Conservation (phyloP, 2,888 invertebrate species). For the Syrphus vitripennis region DNA sequence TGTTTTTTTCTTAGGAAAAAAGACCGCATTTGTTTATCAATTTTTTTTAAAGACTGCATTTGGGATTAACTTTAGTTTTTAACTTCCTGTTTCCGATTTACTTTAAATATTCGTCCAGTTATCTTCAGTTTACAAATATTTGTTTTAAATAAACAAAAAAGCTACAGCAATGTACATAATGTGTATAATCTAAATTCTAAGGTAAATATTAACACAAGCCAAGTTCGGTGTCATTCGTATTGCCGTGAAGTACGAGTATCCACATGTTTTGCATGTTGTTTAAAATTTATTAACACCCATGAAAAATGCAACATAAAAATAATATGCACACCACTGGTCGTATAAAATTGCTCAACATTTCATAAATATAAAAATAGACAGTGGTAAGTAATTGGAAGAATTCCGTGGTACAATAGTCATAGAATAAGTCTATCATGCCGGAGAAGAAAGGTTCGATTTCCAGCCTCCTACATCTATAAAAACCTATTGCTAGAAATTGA, state of each 20-base stretch:
- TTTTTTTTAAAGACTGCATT: background rate
- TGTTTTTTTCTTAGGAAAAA: too few relatives aligned
- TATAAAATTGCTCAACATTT: background rate
- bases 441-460: too few relatives aligned
- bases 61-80: background rate
- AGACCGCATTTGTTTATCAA: background rate
- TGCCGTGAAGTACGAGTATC: background rate
- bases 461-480: too few relatives aligned
- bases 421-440: too few relatives aligned
- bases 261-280: constrained; percentile 9
- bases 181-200: background rate
- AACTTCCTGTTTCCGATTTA: constrained; percentile 17
- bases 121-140: background rate
- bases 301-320: background rate
- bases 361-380: too few relatives aligned
- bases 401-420: too few relatives aligned
- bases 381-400: too few relatives aligned
- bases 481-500: too few relatives aligned
- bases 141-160: background rate
- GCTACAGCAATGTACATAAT: too few relatives aligned
- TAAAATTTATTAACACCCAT: background rate
- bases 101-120: background rate
- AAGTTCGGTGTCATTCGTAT: background rate
- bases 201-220: constrained; percentile 19
- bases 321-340: background rate